A percentile compares a stretch with the other conserved stretches of the same genome.
phyloP scores from a whole-genome alignment of 2,888 invertebrate genomes.

The Lissocephala sabroskyi region DNA sequence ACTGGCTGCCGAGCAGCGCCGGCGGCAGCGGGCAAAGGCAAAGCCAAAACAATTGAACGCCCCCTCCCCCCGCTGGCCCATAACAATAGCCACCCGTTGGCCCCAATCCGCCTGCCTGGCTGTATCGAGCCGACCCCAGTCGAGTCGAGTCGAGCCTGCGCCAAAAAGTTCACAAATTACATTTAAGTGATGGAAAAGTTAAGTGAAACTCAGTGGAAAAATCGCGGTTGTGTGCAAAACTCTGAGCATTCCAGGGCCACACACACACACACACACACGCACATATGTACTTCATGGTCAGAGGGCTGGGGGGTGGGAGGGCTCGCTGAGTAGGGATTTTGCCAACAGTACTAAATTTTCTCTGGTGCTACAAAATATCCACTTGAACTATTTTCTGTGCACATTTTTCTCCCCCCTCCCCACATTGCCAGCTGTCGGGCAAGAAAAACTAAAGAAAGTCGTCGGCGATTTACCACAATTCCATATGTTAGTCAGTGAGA shows the following conservation, averaged over 20 bases:
- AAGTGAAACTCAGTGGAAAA: slow-evolving; percentile 46
- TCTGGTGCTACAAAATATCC: slow-evolving; percentile 26
- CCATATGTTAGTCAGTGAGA: too few species aligned
- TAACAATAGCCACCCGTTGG: slow-evolving; percentile 6
- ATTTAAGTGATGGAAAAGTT: slow-evolving; percentile 51
- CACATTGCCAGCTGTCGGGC: too few species aligned
- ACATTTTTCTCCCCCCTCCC: neutral
- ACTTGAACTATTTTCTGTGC: slow-evolving; percentile 27
- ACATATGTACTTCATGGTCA: too few species aligned
- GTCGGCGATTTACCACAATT: too few species aligned
- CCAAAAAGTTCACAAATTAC: slow-evolving; percentile 41
- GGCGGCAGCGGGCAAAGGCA: neutral
- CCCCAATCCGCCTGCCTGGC: too few species aligned
- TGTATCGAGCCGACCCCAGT: too few species aligned
- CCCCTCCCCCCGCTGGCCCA: slow-evolving; percentile 11
- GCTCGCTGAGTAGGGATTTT: neutral
- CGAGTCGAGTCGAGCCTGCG: neutral
- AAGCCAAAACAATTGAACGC: slow-evolving; percentile 14
- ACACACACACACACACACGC: too few species aligned
- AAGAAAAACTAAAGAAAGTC: too few species aligned
- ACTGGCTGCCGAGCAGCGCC: neutral
- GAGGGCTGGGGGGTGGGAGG: neutral
- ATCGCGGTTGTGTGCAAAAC: slow-evolving; percentile 24
- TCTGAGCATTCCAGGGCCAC: too few species aligned
- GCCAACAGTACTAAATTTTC: slow-evolving; percentile 25